Percentiles rank a stretch among this genome's conserved stretches.
phyloP scores from a whole-genome alignment of 2,888 invertebrate species.

The Clanis bilineata region DNA sequence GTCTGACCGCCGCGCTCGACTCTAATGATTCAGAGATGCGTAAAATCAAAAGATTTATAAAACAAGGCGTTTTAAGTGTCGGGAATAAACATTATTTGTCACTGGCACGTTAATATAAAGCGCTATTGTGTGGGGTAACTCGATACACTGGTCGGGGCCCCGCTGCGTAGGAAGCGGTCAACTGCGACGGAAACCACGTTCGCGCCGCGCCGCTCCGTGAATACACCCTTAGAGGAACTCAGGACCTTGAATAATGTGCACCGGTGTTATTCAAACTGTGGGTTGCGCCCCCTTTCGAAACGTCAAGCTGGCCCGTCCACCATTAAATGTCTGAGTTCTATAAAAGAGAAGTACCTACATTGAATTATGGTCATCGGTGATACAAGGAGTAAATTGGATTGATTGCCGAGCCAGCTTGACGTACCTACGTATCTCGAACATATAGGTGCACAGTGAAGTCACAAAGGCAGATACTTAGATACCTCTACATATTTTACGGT shows the following conservation, averaged over 20 bases:
- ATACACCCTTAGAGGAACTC: conserved; percentile 33
- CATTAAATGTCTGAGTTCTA: no score
- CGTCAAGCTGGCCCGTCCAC: no score
- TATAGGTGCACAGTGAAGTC: no score
- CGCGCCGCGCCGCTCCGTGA: conserved; percentile 27
- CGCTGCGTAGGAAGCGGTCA: conserved; percentile 69
- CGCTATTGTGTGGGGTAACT: conserved; percentile 55
- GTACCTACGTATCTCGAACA: no score
- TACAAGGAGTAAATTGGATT: no score
- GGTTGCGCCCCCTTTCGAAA: no score
- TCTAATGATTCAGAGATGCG: background rate
- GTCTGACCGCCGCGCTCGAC: background rate
- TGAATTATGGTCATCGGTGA: no score
- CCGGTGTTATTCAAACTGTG: no score
- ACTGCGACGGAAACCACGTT: conserved; percentile 55
- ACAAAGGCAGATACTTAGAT: no score
- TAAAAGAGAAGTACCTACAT: no score
- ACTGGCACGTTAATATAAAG: conserved; percentile 39
- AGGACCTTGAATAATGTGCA: conserved; percentile 32
- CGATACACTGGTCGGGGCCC: conserved; percentile 46
- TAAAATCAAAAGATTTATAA: conserved; percentile 1
- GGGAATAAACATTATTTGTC: conserved; percentile 38
- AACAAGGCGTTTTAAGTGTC: conserved; percentile 22
- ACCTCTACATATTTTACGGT: no score
- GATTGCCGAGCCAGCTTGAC: no score